phyloP scores from a whole-genome alignment of 2,797 vertebrate species.

The Meriones psammophilus region DNA sequence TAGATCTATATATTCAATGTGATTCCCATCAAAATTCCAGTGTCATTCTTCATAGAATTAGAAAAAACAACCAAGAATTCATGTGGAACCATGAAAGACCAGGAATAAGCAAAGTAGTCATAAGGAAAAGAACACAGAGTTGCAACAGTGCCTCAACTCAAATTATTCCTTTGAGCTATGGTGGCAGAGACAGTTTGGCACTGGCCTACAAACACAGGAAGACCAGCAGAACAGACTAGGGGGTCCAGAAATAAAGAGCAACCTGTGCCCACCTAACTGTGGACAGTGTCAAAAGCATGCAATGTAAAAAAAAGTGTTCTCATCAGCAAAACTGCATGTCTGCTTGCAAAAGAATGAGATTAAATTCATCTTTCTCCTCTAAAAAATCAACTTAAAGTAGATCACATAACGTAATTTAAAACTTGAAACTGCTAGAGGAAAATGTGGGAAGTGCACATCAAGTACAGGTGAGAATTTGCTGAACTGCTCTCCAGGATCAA shows the following conservation, averaged over 20 bases:
- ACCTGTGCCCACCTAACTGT: too few species aligned
- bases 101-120: neutral
- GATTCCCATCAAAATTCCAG: neutral
- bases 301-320: neutral
- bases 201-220: neutral
- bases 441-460: neutral
- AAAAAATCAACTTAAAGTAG: neutral
- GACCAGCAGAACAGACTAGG: neutral
- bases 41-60: neutral
- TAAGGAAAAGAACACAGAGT: neutral
- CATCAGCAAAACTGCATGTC: neutral
- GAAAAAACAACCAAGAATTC: neutral
- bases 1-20: neutral
- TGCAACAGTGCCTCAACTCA: neutral
- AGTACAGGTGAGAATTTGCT: neutral
- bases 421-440: neutral
- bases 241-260: neutral
- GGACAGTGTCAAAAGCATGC: neutral
- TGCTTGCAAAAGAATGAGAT: neutral
- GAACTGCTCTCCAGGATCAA: neutral
- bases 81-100: neutral
- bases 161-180: neutral
- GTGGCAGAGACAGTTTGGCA: neutral
- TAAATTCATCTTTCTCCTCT: neutral
- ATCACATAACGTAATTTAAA: neutral